Conservation (phyloP, 2,888 invertebrate species). For the Cephus pulcher region DNA sequence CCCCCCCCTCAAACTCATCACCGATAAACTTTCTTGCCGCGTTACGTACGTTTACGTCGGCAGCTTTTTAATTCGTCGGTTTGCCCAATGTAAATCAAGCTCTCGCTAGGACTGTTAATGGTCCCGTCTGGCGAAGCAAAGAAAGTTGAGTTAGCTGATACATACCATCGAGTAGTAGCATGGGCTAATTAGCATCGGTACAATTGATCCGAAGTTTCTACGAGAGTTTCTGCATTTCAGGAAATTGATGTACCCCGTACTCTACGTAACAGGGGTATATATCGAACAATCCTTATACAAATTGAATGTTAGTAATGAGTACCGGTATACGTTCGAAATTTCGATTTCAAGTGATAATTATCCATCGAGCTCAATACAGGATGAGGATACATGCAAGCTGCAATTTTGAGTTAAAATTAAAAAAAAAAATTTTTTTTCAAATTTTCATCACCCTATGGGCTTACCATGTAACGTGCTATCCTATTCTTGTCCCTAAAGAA, state of each 20-base stretch:
- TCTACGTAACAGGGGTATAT: neutral
- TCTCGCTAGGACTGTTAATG: neutral
- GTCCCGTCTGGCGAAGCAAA: neutral
- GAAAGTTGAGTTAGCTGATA: neutral
- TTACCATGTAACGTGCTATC: neutral
- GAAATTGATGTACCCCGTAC: conserved; percentile 9
- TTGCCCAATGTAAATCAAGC: neutral
- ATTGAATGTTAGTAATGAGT: neutral
- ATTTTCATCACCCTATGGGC: neutral
- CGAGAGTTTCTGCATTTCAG: conserved; percentile 35
- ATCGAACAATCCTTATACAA: neutral
- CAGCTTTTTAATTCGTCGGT: neutral
- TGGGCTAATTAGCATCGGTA: conserved; percentile 59
- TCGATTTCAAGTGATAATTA: neutral
- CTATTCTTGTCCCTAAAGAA: neutral
- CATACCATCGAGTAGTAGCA: conserved; percentile 38
- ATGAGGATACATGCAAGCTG: neutral
- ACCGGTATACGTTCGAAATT: neutral
- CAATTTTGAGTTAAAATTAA: neutral
- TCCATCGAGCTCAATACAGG: too few species aligned
- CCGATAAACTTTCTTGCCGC: neutral
- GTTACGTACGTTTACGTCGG: neutral
- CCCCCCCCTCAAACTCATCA: neutral
- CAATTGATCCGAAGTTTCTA: conserved; percentile 57
- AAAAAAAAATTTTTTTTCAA: neutral